Evolutionary conservation across 2,113 vertebrate genomes (phyloP).

Genomic region (Microtus montanus): DNA sequence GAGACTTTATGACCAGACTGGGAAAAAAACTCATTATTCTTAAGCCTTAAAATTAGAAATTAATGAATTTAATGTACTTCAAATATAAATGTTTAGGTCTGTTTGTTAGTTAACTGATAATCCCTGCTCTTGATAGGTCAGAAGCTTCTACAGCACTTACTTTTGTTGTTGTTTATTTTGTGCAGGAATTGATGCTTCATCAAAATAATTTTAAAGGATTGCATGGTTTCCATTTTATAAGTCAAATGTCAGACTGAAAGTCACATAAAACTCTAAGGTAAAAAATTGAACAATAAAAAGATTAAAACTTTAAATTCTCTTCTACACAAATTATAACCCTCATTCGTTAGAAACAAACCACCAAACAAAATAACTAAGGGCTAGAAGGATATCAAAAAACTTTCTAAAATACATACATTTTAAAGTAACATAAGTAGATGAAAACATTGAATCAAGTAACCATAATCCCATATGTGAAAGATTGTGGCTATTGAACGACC

Average conservation of each 20-base stretch:
- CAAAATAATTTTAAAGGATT: not conserved
- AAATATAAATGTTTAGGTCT: not conserved
- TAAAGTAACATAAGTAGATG: not conserved
- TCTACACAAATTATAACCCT: not conserved
- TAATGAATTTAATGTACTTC: not conserved
- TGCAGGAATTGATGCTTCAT: not conserved
- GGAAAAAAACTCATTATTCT: not conserved
- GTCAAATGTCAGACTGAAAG: not conserved
- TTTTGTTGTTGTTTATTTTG: not conserved
- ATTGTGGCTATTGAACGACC: not conserved
- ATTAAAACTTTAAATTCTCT: not conserved
- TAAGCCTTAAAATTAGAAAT: not conserved
- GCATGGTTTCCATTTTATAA: not conserved
- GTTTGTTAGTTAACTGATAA: not conserved
- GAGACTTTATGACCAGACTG: not conserved
- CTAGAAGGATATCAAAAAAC: not conserved
- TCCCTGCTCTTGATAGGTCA: not conserved
- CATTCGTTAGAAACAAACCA: not conserved
- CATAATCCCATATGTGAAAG: not conserved
- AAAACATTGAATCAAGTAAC: not conserved
- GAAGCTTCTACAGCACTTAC: not conserved
- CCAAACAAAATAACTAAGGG: not conserved
- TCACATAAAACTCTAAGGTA: not conserved
- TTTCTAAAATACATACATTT: not conserved
- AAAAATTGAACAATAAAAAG: conserved; percentile 11